Conservation (phyloP, 2,888 invertebrate genomes). For the Sphaerophoria rueppellii region DNA sequence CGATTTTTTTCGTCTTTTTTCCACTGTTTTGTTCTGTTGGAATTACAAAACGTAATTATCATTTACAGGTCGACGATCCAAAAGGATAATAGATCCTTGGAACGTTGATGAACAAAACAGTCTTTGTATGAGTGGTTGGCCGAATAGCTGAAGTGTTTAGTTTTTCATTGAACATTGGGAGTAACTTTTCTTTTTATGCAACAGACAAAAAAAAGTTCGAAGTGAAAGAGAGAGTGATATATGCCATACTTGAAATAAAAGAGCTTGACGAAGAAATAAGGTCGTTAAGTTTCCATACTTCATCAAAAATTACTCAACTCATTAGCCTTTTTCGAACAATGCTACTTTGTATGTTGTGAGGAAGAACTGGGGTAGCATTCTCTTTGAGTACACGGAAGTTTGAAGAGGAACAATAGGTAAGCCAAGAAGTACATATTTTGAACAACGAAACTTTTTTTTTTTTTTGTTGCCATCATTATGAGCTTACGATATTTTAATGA, state of each 20-base stretch:
- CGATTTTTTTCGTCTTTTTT: constrained; percentile 52
- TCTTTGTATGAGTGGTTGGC: constrained; percentile 32
- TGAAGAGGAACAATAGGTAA: not conserved
- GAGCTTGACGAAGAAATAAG: constrained; percentile 14
- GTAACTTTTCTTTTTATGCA: not conserved
- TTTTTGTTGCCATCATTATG: too few relatives aligned
- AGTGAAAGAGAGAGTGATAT: not conserved
- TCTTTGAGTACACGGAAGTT: constrained; percentile 1
- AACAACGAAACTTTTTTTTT: too few relatives aligned
- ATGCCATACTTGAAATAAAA: not conserved
- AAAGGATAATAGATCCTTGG: constrained; percentile 59
- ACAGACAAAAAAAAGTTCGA: not conserved
- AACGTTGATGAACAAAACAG: constrained; percentile 25
- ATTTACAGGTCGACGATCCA: constrained; percentile 73
- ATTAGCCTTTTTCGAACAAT: not conserved
- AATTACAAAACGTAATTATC: constrained; percentile 65
- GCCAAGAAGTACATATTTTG: too few relatives aligned
- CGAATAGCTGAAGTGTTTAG: constrained; percentile 25
- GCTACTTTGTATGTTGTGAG: not conserved
- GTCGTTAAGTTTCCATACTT: constrained; percentile 3
- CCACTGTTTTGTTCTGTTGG: not conserved
- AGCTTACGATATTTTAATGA: too few relatives aligned
- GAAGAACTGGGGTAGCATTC: not conserved
- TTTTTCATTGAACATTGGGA: constrained; percentile 20
- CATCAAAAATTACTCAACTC: constrained; percentile 16